Percentiles rank a stretch among this genome's conserved stretches.
These are phyloP conservation scores for Ichneumoninae sp. DNA, from an alignment of 2,888 invertebrate genomes.

Conservation along the genomic window DNA sequence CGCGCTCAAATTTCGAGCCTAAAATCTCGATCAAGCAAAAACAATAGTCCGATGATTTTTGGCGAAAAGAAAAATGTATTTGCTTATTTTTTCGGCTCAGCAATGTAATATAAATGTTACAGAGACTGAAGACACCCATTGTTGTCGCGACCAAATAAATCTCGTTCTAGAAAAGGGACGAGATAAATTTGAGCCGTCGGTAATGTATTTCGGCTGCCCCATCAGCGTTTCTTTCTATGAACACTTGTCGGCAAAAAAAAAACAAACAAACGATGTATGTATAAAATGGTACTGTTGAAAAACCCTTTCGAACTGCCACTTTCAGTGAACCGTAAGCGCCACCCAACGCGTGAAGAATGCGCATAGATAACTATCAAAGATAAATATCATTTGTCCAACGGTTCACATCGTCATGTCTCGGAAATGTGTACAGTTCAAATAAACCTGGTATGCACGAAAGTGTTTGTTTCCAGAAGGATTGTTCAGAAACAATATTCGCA, in stretches of 20 bases:
- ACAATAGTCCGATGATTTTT: background rate
- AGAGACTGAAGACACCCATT: background rate
- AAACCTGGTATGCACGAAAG: background rate
- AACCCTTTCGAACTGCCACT: background rate
- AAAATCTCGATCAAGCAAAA: background rate
- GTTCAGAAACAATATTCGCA: background rate
- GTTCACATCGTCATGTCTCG: conserved; percentile 9
- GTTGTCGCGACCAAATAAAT: conserved; percentile 15
- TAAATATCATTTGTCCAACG: conserved; percentile 42
- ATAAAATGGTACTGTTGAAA: background rate
- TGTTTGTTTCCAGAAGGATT: background rate
- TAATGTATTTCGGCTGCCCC: conserved; percentile 3
- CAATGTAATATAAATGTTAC: background rate
- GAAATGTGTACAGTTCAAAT: background rate
- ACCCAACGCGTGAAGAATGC: conserved; percentile 4
- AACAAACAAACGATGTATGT: background rate
- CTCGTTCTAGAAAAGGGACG: background rate
- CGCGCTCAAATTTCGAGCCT: background rate
- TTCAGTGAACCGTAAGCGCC: conserved; percentile 10
- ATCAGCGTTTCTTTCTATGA: background rate
- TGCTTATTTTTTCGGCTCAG: background rate
- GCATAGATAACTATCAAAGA: conserved; percentile 69
- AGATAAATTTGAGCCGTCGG: conserved; percentile 1
- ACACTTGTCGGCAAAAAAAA: background rate
- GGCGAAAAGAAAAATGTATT: background rate